Evolutionary conservation across 1,140 invertebrate species (phyloP).

Genomic region (Oscheius sp.): DNA sequence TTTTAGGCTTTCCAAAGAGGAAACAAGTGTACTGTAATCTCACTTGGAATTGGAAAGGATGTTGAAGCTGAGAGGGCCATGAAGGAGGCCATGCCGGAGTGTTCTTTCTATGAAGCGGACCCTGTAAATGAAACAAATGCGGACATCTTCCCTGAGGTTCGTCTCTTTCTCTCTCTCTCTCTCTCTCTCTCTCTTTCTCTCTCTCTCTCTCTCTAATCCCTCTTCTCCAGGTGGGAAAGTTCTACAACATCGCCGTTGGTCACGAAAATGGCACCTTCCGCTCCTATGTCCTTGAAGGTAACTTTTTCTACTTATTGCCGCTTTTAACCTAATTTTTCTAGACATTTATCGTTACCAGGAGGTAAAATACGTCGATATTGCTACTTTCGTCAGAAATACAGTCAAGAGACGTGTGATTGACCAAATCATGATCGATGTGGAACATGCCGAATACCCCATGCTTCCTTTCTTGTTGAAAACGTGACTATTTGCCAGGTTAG

Average conservation of each 20-base stretch:
- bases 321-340: not conserved
- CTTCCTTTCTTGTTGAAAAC: conserved; percentile 11
- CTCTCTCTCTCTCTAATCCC: too few relatives aligned
- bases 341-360: conserved; percentile 32
- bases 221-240: conserved; percentile 13
- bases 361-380: conserved; percentile 19
- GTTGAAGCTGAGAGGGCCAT: conserved; percentile 26
- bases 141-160: conserved; percentile 11
- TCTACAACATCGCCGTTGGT: conserved; percentile 26
- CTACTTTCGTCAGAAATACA: conserved; percentile 20
- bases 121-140: conserved; percentile 27
- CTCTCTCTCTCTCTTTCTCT: too few relatives aligned
- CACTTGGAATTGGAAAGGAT: conserved; percentile 32
- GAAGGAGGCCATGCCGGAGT: conserved; percentile 19
- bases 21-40: conserved; percentile 26
- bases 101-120: conserved; percentile 22
- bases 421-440: conserved; percentile 29
- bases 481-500: conserved; percentile 28
- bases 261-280: conserved; percentile 25
- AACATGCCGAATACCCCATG: conserved; percentile 29
- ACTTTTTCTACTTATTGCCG: not conserved
- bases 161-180: too few relatives aligned
- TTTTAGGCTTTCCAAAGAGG: not conserved
- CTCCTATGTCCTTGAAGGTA: conserved; percentile 25
- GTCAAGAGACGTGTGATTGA: conserved; percentile 7